Base-by-base conservation (phyloP, 1,140 invertebrate species). In the Ectropis grisescens region DNA sequence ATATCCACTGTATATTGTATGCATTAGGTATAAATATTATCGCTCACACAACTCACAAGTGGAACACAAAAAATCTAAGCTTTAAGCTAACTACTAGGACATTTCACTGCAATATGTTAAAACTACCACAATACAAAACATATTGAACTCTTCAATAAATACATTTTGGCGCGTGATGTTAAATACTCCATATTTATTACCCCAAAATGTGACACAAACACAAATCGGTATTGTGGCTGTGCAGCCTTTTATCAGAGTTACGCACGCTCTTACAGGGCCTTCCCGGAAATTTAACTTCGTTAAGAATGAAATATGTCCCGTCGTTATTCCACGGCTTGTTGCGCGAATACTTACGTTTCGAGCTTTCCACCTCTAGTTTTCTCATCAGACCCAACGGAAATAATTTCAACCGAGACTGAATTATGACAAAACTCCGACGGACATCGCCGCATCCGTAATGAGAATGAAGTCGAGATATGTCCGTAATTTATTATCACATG, bases 351-450 rank as follows among this genome's bases (percentile, higher is more conserved):
- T 74, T 79, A 74, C 68, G 72, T 71, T 72, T 67, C 56, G 62
- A 74, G 65, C 57, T 74, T 61, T 64, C 72, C 58, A 69, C 65
- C 70, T 75, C 72, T 79, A 80, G 75, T 78, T 78, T 75, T 74
- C 72, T 78, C 76, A 78, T 81, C 72, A 81, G 70, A 59, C 48
- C 58, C 62, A 70, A 64, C 69, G 76, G 71, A 81, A 81, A 78
- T 81, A 81, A 76, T 81, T 81, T 81, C 59, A 74, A 71, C 69
- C 69, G 69, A 67, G 72, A 66, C 72, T 81, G 76, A 81, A 68
- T 81, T 81, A 81, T 78, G 71, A 78, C 69, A 74, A 81, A 78
- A 81, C 72, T 78, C 69, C 56, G 55, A 53, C 69, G 67, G 72
- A 79, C 70, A 71, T 69, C 65, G 70, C 68, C 70, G 70, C 75